phyloP scores from a whole-genome alignment of 2,888 invertebrate genomes.

The Liodrosophila aerea region DNA sequence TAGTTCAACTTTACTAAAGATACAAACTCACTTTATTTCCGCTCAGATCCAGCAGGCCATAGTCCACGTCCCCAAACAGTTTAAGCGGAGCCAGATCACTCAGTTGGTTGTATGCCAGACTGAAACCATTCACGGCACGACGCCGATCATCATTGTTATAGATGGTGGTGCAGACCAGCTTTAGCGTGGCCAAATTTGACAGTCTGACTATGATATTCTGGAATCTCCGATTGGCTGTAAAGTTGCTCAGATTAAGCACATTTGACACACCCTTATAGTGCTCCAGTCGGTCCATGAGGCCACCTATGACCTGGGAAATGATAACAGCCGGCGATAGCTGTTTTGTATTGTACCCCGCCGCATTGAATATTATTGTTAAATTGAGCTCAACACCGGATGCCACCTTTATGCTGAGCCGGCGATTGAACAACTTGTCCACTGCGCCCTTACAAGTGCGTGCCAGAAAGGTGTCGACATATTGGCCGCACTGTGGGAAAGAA shows the following conservation, averaged over 20 bases:
- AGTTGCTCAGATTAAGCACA: conserved; percentile 73
- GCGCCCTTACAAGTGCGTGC: conserved; percentile 75
- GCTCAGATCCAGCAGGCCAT: conserved; percentile 70
- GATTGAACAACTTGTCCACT: conserved; percentile 74
- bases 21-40: conserved; percentile 62
- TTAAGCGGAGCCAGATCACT: conserved; percentile 65
- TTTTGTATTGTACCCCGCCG: conserved; percentile 61
- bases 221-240: conserved; percentile 58
- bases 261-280: conserved; percentile 50
- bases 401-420: conserved; percentile 61
- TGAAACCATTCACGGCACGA: conserved; percentile 68
- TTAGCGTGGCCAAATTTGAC: conserved; percentile 68
- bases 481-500: conserved; percentile 53
- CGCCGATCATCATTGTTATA: conserved; percentile 74
- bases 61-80: conserved; percentile 69
- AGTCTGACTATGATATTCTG: conserved; percentile 67
- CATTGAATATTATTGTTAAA: conserved; percentile 70
- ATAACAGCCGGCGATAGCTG: conserved; percentile 74
- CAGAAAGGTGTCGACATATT: conserved; percentile 66
- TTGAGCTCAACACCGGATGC: conserved; percentile 53
- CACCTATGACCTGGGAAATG: conserved; percentile 48
- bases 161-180: conserved; percentile 68
- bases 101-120: conserved; percentile 69
- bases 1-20: fast-evolving
- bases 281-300: conserved; percentile 60